phyloP scores from a whole-genome alignment of 2,888 invertebrate genomes.

The Liodrosophila aerea region DNA sequence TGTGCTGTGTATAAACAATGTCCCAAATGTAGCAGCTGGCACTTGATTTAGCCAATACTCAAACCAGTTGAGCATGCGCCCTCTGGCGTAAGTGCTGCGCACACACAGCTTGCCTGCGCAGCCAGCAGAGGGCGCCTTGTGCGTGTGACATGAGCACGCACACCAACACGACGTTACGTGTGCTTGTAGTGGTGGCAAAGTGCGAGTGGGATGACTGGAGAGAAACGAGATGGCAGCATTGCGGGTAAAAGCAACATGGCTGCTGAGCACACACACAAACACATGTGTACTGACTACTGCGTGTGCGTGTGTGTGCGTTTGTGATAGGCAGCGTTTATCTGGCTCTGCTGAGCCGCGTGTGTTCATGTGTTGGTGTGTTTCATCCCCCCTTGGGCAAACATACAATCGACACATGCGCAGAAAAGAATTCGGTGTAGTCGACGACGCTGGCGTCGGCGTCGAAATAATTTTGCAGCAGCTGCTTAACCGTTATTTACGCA shows the following conservation, averaged over 20 bases:
- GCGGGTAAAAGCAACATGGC: slow-evolving; percentile 49
- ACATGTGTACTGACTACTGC: neutral
- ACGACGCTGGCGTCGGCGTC: slow-evolving; percentile 7
- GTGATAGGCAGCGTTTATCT: slow-evolving; percentile 21
- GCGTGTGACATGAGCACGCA: slow-evolving; percentile 33
- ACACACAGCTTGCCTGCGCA: slow-evolving; percentile 5
- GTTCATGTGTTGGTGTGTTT: slow-evolving; percentile 20
- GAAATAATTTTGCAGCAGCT: slow-evolving; percentile 39
- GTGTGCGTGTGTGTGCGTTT: slow-evolving; percentile 14
- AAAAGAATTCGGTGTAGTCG: slow-evolving; percentile 7
- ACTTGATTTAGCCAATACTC: slow-evolving; percentile 42
- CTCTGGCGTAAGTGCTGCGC: slow-evolving; percentile 29
- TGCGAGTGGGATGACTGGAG: slow-evolving; percentile 22
- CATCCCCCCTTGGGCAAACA: slow-evolving; percentile 10
- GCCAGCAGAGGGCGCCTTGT: slow-evolving; percentile 55
- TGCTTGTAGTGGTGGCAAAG: slow-evolving; percentile 27
- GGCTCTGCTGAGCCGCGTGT: neutral
- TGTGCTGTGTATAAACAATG: slow-evolving; percentile 19
- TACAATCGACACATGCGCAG: slow-evolving; percentile 58
- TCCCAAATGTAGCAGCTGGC: slow-evolving; percentile 16
- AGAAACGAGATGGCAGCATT: slow-evolving; percentile 25
- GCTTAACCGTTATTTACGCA: slow-evolving; percentile 19
- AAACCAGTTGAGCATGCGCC: slow-evolving; percentile 54
- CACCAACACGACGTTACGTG: slow-evolving; percentile 10
- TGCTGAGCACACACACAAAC: slow-evolving; percentile 23